Evolutionary conservation across 2,113 vertebrate species (phyloP), one percentile per base, ranked within the genome.

Genomic region (Phalacrocorax aristotelis): DNA sequence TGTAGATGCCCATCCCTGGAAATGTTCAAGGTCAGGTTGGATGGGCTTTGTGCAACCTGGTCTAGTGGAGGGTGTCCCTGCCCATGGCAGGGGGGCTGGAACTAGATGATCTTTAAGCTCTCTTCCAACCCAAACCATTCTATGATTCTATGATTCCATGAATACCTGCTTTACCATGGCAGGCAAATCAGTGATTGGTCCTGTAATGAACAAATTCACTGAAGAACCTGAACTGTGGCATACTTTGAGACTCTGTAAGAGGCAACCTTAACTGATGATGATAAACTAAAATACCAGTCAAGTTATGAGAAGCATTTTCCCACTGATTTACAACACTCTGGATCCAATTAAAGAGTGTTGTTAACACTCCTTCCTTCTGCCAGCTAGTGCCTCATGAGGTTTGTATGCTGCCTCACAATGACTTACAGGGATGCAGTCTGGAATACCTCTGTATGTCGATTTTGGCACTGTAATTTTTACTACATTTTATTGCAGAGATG

Each of bases 271-370:
- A 91, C 32, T 91, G 78, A 89, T 49, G 78, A 89, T 49, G 65
- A 95, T 83, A 93, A 95, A 95, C 75, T 85, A 76, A 95, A 95
- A 92, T 76, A 83, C 27, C 75, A 83, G 75, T 61, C 54, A 74
- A 91, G 46, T 69, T 76, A 85, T 21, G 10, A 80, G 49, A 87
- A 89, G 15, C 38, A 70, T 83, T 95, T 95, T 87, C 42, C 58
- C 75, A 80, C 22, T 90, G 70, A 91, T 87, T 80, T 95, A 74
- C 49, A 91, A 77, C n/a, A 74, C 38, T 48, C 62, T 86, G 38
- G 46, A 85, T 66, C 71, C 79, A 94, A 82, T 94, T 93, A 95
- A 51, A 87, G 42, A 57, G 42, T 32, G 89, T 46, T 46, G 44
- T 46, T 17, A 46, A 46, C 44, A 11, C 34, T 82, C 81, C 65